phyloP scores from a whole-genome alignment of 2,797 vertebrate species.

The Aythya fuligula region DNA sequence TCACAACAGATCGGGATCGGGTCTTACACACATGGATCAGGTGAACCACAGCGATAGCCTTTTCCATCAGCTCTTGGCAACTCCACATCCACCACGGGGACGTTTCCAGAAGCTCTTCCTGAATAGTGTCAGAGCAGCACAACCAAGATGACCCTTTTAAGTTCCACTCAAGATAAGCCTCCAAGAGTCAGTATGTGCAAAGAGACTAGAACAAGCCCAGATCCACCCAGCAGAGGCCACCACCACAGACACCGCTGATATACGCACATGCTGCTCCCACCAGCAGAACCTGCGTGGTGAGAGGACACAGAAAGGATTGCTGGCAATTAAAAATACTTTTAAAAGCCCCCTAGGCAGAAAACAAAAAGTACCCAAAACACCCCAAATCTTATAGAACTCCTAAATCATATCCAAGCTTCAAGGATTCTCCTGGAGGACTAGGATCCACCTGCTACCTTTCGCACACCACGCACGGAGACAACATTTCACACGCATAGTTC shows the following conservation, averaged over 20 bases:
- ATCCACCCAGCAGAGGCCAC: neutral
- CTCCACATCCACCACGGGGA: neutral
- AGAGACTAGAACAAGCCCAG: neutral
- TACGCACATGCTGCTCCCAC: neutral
- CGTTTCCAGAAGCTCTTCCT: neutral
- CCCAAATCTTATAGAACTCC: neutral
- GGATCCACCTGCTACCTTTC: neutral
- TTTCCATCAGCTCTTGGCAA: neutral
- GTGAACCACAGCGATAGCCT: neutral
- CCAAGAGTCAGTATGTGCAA: neutral
- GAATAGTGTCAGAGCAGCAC: neutral
- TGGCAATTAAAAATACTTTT: neutral
- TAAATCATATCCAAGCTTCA: neutral
- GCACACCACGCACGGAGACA: rapidly evolving
- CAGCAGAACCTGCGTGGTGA: neutral
- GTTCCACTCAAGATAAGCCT: neutral
- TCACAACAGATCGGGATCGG: neutral
- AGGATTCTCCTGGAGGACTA: neutral
- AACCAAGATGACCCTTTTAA: neutral
- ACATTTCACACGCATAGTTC: neutral
- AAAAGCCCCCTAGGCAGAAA: neutral
- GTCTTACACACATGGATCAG: neutral
- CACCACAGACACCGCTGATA: neutral
- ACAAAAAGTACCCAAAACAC: neutral
- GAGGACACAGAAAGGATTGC: neutral